Base-by-base conservation (phyloP, 1,140 invertebrate genomes). In the Lucilia cuprina region DNA sequence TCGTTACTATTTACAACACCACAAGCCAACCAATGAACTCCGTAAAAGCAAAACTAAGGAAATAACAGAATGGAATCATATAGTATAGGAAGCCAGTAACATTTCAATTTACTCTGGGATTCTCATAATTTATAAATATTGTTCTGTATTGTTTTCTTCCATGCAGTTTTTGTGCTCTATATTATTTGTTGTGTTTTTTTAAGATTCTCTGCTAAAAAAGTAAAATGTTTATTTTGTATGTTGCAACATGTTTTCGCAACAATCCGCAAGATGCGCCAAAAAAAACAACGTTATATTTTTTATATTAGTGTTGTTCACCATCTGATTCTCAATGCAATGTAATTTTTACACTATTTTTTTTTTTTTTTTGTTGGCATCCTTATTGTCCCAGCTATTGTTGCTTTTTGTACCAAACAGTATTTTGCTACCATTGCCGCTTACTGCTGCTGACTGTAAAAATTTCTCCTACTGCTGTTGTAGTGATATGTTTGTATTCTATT, bases 71-170 rank as follows among this genome's bases (percentile, higher is more conserved):
- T 74, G 70, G 12, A 77, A 77, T 77, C 74, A 77, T 41, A 77
- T 9, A 41, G 34, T 77, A 77, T n/a, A 35, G 74, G 74, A 77
- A 77, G 34, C 30, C 74, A 75, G 74, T 77, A 77, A 77, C 74
- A 77, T 77, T 77, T 77, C 74, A 77, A 77, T 77, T 75, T 77
- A 77, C 74, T 77, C 4, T 77, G 14, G 34, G 30, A 77, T 77
- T n/a, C 74, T 77, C 74, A 77, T 77, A 77, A 77, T 77, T 77
- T 77, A 77, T 77, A 77, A 77, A 77, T 77, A 25, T n/a, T 77
- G 25, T 77, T 77, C 34, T 14, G 10, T 77, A 30, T 34, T 35
- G 34, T 34, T 17, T 77, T 77, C 25, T 77, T 35, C 30, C 25
- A 12, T 77, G 8, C 34, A 41, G 19, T 74, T 74, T 74, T 41